Evolutionary conservation across 92 coral and sea anemone species (phyloP).

Genomic region (Palythoa heliodiscus): DNA sequence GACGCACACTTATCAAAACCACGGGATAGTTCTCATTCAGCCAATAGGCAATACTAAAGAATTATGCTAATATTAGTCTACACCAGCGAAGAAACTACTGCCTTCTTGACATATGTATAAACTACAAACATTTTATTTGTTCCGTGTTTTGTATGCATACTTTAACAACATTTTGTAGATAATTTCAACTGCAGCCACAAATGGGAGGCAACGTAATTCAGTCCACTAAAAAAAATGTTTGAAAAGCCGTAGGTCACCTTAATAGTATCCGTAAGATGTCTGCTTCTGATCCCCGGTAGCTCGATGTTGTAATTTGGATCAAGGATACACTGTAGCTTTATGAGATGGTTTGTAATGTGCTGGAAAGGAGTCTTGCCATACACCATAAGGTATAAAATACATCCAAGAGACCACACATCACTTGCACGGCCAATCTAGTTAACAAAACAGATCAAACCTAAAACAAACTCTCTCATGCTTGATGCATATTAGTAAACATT

Average conservation of each 20-base stretch:
- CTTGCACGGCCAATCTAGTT: conserved; percentile 94
- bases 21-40: too few relatives aligned
- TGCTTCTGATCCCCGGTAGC: conserved; percentile 77
- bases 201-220: background rate
- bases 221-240: background rate
- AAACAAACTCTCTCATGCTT: background rate
- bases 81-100: too few relatives aligned
- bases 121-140: too few relatives aligned
- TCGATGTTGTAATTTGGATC: conserved; percentile 87
- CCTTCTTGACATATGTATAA: too few relatives aligned
- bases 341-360: conserved; percentile 88
- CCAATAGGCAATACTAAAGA: too few relatives aligned
- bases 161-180: too few relatives aligned
- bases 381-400: conserved; percentile 94
- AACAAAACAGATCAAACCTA: background rate
- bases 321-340: conserved; percentile 86
- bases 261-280: conserved; percentile 83
- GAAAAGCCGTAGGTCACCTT: conserved; percentile 57
- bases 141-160: too few relatives aligned
- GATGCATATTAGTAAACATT: background rate
- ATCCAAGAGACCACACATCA: conserved; percentile 98
- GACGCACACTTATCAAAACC: too few relatives aligned
- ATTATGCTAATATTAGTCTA: too few relatives aligned
- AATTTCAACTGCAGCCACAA: too few relatives aligned
- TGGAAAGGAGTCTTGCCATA: conserved; percentile 98